Conservation (phyloP, 2,888 invertebrate species). For the Mythimna impura region DNA sequence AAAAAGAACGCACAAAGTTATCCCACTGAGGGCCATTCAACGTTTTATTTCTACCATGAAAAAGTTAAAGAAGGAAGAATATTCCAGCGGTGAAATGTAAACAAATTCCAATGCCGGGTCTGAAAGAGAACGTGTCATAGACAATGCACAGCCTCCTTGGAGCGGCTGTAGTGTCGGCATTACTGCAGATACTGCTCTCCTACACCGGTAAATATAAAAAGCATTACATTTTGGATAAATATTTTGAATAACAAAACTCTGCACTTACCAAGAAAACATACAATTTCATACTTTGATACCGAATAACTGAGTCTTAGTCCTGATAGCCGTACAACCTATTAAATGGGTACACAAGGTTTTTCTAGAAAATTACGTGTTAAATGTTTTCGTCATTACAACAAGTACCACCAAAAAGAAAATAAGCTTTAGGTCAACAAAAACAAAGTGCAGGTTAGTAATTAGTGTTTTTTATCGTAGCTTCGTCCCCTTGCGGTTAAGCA, state of each 20-base stretch:
- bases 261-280: background rate
- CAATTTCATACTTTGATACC: background rate
- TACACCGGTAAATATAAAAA: conserved; percentile 78
- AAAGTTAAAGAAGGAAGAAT: conserved; percentile 75
- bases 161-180: conserved; percentile 84
- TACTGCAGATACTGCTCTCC: conserved; percentile 84
- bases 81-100: conserved; percentile 67
- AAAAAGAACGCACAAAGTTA: conserved; percentile 57
- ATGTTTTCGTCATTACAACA: conserved; percentile 55
- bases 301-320: background rate
- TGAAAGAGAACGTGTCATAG: conserved; percentile 81
- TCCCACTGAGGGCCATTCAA: conserved; percentile 41
- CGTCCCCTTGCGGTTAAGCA: conserved; percentile 66
- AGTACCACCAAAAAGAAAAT: conserved; percentile 55
- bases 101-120: conserved; percentile 82
- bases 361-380: conserved; percentile 34
- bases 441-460: conserved; percentile 71
- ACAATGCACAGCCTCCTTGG: conserved; percentile 87
- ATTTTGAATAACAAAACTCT: conserved; percentile 1
- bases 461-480: conserved; percentile 73
- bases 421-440: conserved; percentile 62
- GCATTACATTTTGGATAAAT: background rate
- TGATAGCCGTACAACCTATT: no score
- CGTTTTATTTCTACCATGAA: conserved; percentile 73
- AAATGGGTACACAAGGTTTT: background rate